Base-by-base conservation (phyloP, 2,797 vertebrate genomes). In the Megaceryle alcyon region DNA sequence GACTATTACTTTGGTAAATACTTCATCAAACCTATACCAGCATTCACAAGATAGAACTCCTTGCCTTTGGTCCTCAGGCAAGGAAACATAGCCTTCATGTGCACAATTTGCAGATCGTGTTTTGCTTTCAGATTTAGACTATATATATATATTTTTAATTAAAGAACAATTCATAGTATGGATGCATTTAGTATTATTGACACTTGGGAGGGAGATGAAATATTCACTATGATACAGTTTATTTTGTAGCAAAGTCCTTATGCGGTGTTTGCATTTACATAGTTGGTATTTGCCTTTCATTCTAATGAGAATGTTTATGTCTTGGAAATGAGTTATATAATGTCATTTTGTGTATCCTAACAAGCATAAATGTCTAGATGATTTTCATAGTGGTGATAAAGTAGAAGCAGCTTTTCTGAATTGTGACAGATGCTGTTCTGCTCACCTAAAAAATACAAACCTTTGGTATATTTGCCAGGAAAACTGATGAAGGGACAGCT, bases 321-420 rank as follows among this genome's bases (percentile, higher is more conserved):
- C 57, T 64, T 88, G 72, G 86, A 78, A 95, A 86, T 49, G 51
- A 81, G 88, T 70, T 84, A 39, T 44, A 16, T 60, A 71, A 68
- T 86, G 64, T 80, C 66, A 83, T 86, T 88, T 83, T 71, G 33
- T 84, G 33, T 81, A 71, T 86, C 33, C 88, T 94, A 88, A 88
- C 69, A 75, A 53, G 69, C 82, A 68, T 71, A 83, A 88, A 76
- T 31, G 29, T 85, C 71, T 89, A 12, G 6, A 21, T 81, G 43
- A 49, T 91, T 88, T 91, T 79, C 66, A 12, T 48, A 59, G 29
- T 39, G 63, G 46, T 33, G 35, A 86, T 93, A 84, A 86, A 92
- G 31, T 63, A 59, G 77, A 86, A 93, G 23, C 59, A 86, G 63
- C 66, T 69, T 82, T 84, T 76, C 59, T 16, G 37, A 54, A 7